phyloP scores from a whole-genome alignment of 1,140 invertebrate genomes.

The Helicorthomorpha holstii region DNA sequence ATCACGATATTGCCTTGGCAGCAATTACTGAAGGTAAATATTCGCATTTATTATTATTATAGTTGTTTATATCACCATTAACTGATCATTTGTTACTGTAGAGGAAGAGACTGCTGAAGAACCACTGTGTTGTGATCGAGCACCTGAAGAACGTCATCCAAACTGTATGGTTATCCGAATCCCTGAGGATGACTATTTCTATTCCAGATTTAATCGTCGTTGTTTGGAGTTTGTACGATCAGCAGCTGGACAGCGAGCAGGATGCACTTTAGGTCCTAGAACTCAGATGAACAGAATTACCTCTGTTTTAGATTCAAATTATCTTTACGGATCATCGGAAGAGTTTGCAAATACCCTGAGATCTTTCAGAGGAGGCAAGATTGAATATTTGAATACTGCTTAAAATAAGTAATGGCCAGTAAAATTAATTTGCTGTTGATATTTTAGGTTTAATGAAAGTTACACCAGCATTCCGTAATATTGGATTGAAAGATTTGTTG shows the following conservation, averaged over 20 bases:
- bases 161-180: conserved; percentile 81
- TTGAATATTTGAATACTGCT: neutral
- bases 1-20: conserved; percentile 80
- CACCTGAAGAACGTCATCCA: conserved; percentile 46
- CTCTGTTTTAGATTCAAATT: conserved; percentile 32
- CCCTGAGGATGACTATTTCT: conserved; percentile 82
- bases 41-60: neutral
- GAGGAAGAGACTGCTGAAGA: conserved; percentile 23
- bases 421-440: too few species aligned
- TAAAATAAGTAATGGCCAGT: neutral
- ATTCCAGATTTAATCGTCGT: conserved; percentile 45
- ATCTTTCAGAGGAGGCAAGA: conserved; percentile 26
- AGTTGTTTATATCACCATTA: neutral
- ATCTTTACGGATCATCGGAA: conserved; percentile 32
- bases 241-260: conserved; percentile 26
- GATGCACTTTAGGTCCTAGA: conserved; percentile 32
- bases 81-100: conserved; percentile 8
- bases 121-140: conserved; percentile 56
- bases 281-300: conserved; percentile 31
- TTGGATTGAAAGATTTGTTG: conserved; percentile 70
- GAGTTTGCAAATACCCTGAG: conserved; percentile 29
- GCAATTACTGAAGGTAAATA: conserved; percentile 35
- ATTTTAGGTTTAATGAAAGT: conserved; percentile 17
- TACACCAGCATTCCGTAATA: conserved; percentile 59
- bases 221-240: conserved; percentile 35